phyloP scores from a whole-genome alignment of 2,113 vertebrate genomes.

The Ptyas mucosa region DNA sequence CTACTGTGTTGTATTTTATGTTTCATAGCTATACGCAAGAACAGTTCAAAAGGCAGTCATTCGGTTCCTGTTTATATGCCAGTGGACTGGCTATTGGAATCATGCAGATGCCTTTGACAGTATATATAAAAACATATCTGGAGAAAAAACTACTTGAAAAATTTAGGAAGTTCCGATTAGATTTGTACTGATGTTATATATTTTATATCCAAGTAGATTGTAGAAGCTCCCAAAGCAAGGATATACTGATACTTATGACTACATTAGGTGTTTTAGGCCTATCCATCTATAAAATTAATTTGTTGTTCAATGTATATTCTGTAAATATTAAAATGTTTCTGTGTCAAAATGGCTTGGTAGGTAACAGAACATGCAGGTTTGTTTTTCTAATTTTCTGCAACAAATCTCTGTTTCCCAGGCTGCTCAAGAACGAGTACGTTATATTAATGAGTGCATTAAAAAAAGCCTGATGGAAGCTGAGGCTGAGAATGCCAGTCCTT shows the following conservation, averaged over 20 bases:
- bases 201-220: neutral
- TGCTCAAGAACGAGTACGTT: conserved; percentile 71
- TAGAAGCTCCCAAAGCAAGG: neutral
- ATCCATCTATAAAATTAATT: neutral
- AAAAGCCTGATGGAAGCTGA: conserved; percentile 31
- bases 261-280: neutral
- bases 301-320: neutral
- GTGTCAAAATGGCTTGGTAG: neutral
- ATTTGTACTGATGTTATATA: neutral
- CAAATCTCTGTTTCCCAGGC: conserved; percentile 66
- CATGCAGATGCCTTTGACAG: neutral
- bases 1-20: neutral
- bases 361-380: neutral
- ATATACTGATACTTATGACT: neutral
- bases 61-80: neutral
- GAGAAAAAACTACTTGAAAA: neutral
- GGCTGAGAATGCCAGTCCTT: neutral
- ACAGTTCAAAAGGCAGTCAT: neutral
- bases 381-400: conserved; percentile 13
- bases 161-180: neutral
- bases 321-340: neutral
- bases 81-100: neutral
- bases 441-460: conserved; percentile 61
- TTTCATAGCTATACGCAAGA: neutral
- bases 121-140: neutral